Evolutionary conservation across 1,140 invertebrate species (phyloP).

Genomic region (Leptinotarsa defecta): DNA sequence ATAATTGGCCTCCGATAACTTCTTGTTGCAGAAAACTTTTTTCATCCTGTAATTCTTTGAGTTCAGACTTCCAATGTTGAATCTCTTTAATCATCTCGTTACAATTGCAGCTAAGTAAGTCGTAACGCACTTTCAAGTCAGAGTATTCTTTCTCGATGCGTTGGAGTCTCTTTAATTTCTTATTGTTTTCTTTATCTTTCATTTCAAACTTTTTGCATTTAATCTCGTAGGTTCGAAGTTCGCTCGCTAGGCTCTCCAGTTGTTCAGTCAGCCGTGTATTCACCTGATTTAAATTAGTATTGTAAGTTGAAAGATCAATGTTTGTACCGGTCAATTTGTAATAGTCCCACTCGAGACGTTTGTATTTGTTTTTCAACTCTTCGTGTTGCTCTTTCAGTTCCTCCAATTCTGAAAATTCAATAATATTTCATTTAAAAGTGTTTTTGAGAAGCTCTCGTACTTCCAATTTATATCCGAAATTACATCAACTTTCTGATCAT

Average conservation of each 20-base stretch:
- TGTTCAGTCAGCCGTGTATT: conserved; percentile 5
- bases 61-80: not conserved
- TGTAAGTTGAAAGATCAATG: conserved; percentile 8
- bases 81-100: not conserved
- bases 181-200: not conserved
- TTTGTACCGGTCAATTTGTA: not conserved
- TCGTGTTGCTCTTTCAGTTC: not conserved
- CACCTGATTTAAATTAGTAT: not conserved
- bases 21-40: not conserved
- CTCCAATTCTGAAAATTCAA: not conserved
- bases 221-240: not conserved
- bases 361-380: not conserved
- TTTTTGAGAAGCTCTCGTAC: not conserved
- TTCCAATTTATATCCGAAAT: too few relatives aligned
- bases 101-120: not conserved
- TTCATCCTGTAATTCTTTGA: not conserved
- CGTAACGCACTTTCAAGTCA: not conserved
- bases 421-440: not conserved
- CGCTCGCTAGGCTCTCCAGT: not conserved
- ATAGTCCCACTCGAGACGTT: not conserved
- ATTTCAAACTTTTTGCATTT: not conserved
- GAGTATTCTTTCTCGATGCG: not conserved
- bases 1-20: not conserved
- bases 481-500: too few relatives aligned
- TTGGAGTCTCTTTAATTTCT: not conserved